Evolutionary conservation across 2,888 invertebrate species (phyloP).

Genomic region (Ischnus inquisitorius): DNA sequence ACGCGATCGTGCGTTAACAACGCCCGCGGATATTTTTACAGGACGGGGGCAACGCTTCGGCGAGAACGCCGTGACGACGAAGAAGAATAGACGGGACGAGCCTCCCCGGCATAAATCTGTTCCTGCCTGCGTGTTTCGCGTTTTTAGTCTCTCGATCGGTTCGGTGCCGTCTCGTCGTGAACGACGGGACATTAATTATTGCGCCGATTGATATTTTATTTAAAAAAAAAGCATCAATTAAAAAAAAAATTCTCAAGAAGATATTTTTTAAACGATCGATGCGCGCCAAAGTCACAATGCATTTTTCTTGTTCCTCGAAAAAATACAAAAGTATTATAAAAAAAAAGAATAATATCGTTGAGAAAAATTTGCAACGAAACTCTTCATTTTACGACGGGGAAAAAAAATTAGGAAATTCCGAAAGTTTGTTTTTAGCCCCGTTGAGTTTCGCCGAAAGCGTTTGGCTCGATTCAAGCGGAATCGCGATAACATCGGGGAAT

Average conservation of each 20-base stretch:
- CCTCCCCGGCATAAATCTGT: conserved; percentile 26
- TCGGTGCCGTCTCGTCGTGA: neutral
- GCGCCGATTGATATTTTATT: neutral
- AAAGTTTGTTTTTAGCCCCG: neutral
- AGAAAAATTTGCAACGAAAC: no score
- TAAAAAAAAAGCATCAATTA: neutral
- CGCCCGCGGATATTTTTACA: conserved; percentile 81
- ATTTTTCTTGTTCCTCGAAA: no score
- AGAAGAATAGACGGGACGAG: conserved; percentile 44
- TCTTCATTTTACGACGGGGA: no score
- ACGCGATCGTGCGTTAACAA: conserved; percentile 71
- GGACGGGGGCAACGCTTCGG: conserved; percentile 81
- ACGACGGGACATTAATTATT: neutral
- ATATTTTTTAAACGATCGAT: neutral
- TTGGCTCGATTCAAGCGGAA: neutral
- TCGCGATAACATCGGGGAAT: neutral
- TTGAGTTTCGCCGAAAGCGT: neutral
- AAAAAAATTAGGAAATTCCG: no score
- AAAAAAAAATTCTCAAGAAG: neutral
- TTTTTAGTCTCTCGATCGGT: conserved; percentile 34
- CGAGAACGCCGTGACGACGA: conserved; percentile 72
- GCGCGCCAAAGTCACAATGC: neutral
- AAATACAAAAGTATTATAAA: no score
- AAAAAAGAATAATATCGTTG: no score
- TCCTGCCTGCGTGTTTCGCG: conserved; percentile 26